Base-by-base conservation (phyloP, 2,797 vertebrate genomes). In the Rhincodon typus region DNA sequence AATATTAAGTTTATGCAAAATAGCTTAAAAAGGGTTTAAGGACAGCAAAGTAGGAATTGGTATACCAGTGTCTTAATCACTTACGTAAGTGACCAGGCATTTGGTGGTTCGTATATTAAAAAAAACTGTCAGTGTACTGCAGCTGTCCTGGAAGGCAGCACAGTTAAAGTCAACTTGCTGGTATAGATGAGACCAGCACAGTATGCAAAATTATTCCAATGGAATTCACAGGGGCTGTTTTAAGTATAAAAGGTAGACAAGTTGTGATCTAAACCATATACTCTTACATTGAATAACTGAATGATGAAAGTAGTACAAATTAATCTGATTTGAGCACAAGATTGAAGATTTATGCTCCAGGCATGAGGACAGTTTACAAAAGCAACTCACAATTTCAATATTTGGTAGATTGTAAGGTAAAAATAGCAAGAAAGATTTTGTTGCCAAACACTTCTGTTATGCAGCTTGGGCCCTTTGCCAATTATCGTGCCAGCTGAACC, bases 101-200 rank as follows among this genome's bases (percentile, higher is more conserved):
- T 97, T 97, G 98, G 97, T 96, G 97, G 97, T 97, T 53, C 97
- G 97, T 98, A 98, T 98, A 98, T 98, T n/a, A n/a, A 98, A 97
- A 98, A 98, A 98, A 97, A 98, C 98, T 98, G 94, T 74, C 98
- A 97, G 98, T 98, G 98, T 97, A 96, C 97, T 98, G 98, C 99
- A 99, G 99, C 99, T 99, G 98, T 98, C 98, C 98, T 97, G 97
- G 97, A 98, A 98, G 97, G 97, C 96, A 97, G 98, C 98, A 98
- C 97, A 97, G 98, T 97, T 98, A 97, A 98, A 98, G 98, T 98
- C 98, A 99, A 97, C 98, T 98, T 98, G 98, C 98, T 98, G 98
- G 97, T 98, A 97, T 97, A 98, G 98, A 97, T 97, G 42, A 95
- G 70, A 77, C 46, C 50, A 98, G 98, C 97, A 97, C 98, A 98